Evolutionary conservation across 2,888 invertebrate species (phyloP).

Genomic region (Schizaphis graminum): DNA sequence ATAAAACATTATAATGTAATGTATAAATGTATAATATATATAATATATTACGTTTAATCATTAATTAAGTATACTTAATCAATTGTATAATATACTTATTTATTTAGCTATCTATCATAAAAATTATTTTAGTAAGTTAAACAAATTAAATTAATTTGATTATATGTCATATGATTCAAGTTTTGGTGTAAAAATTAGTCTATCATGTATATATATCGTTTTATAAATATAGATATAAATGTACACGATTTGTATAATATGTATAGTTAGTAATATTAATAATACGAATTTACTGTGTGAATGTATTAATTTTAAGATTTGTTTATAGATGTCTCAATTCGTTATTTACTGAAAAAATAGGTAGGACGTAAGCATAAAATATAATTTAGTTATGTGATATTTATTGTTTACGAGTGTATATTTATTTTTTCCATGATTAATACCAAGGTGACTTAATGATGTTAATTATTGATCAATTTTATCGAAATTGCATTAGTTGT

Average conservation of each 20-base stretch:
- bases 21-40: no score
- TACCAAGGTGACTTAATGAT: constrained; percentile 17
- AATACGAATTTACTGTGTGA: background rate
- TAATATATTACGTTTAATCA: no score
- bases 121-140: background rate
- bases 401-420: background rate
- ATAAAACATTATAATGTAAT: no score
- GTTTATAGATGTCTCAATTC: background rate
- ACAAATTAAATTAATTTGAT: background rate
- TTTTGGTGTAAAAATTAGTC: background rate
- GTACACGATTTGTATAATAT: background rate
- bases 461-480: background rate
- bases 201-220: background rate
- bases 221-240: background rate
- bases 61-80: no score
- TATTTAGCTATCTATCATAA: background rate
- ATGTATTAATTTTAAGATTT: background rate
- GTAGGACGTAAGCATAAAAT: background rate
- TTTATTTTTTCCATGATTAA: background rate
- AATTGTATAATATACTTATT: background rate
- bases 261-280: background rate
- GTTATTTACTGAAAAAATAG: background rate
- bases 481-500: background rate
- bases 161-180: background rate
- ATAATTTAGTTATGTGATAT: background rate